Evolutionary conservation across 2,888 invertebrate species (phyloP).

Genomic region (Nemapogon koenigi): DNA sequence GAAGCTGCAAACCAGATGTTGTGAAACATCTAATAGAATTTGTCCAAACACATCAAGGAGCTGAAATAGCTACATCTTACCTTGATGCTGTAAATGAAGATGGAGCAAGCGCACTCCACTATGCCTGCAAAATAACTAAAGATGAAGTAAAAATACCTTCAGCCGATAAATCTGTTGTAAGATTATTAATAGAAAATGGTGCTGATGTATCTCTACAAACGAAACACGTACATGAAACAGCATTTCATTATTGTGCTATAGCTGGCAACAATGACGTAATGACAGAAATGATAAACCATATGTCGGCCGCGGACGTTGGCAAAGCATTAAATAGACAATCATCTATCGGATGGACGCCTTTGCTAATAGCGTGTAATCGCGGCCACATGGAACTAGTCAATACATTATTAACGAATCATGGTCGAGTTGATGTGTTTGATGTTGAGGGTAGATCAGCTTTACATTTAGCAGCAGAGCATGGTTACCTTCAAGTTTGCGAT

Average conservation of each 20-base stretch:
- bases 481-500: conserved; percentile 89
- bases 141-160: conserved; percentile 76
- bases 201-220: conserved; percentile 89
- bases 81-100: conserved; percentile 90
- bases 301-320: conserved; percentile 89
- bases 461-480: conserved; percentile 94
- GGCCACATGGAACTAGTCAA: conserved; percentile 95
- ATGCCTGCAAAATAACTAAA: conserved; percentile 88
- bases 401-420: conserved; percentile 90
- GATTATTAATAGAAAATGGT: conserved; percentile 86
- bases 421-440: conserved; percentile 98
- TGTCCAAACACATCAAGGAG: conserved; percentile 76
- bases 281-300: conserved; percentile 90
- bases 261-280: conserved; percentile 96
- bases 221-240: conserved; percentile 88
- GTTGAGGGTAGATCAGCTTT: conserved; percentile 94
- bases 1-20: conserved; percentile 84
- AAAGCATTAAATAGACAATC: conserved; percentile 94
- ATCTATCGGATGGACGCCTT: conserved; percentile 95
- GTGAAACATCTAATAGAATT: conserved; percentile 86
- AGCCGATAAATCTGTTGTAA: conserved; percentile 86
- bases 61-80: conserved; percentile 81
- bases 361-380: conserved; percentile 93
- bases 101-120: conserved; percentile 94
- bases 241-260: conserved; percentile 93